These are phyloP conservation scores for Rhopalosiphum nymphaeae DNA, from an alignment of 2,888 invertebrate species.

Conservation along the genomic window DNA sequence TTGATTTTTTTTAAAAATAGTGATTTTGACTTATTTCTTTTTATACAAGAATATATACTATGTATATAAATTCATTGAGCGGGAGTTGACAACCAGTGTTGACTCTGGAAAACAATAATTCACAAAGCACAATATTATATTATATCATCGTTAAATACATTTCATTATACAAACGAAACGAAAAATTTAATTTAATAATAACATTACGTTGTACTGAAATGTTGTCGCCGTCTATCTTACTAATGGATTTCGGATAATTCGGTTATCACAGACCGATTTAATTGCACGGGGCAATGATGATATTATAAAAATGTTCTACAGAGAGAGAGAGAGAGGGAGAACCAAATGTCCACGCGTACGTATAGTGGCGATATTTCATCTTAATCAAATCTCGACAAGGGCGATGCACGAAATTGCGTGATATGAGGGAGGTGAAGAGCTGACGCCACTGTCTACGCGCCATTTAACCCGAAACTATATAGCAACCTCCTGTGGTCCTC, in stretches of 20 bases:
- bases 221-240: not conserved
- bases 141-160: not conserved
- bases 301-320: not conserved
- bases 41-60: not conserved
- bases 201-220: not conserved
- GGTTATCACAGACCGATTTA: conserved; percentile 8
- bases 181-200: not conserved
- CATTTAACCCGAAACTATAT: conserved; percentile 48
- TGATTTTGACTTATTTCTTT: not conserved
- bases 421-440: not conserved
- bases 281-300: not conserved
- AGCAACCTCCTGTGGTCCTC: not conserved
- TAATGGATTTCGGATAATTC: conserved; percentile 23
- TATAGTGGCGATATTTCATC: conserved; percentile 10
- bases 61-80: not conserved
- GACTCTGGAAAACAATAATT: not conserved
- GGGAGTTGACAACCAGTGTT: not conserved
- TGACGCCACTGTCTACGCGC: conserved; percentile 21
- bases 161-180: not conserved
- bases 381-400: conserved; percentile 51
- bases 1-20: not conserved
- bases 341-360: not conserved
- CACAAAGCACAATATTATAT: not conserved
- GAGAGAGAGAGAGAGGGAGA: not conserved
- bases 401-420: no score